These are phyloP conservation scores for Colostygia pectinataria DNA, from an alignment of 2,888 invertebrate species.

Conservation along the genomic window DNA sequence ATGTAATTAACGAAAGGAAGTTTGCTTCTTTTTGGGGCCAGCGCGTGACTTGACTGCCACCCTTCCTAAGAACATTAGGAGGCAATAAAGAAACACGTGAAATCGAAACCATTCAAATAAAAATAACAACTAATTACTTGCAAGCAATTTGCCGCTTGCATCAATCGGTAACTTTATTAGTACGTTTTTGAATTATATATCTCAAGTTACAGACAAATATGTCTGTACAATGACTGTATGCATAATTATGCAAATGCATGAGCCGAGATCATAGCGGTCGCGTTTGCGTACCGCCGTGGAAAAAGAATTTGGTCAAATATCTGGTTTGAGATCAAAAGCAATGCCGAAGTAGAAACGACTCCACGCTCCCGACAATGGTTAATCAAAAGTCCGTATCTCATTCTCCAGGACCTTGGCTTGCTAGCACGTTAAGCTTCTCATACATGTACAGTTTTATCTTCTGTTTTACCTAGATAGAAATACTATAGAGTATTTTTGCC, in stretches of 20 bases:
- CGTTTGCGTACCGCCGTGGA: constrained; percentile 23
- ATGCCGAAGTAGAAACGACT: constrained; percentile 48
- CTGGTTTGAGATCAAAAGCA: constrained; percentile 36
- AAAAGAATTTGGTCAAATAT: constrained; percentile 38
- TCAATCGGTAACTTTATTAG: constrained; percentile 12
- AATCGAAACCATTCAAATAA: constrained; percentile 51
- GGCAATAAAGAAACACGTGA: constrained; percentile 66
- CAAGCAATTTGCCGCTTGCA: constrained; percentile 5
- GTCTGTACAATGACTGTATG: constrained; percentile 31
- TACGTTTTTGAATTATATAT: constrained; percentile 4
- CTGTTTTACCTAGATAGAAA: too few species aligned
- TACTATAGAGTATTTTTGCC: too few species aligned
- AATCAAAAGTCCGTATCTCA: constrained; percentile 81
- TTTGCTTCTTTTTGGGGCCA: constrained; percentile 68
- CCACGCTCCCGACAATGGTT: constrained; percentile 72
- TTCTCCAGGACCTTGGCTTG: constrained; percentile 64
- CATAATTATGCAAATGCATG: constrained; percentile 46
- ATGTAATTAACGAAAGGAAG: constrained; percentile 73
- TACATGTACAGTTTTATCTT: too few species aligned
- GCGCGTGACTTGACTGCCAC: constrained; percentile 70
- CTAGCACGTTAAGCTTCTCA: too few species aligned
- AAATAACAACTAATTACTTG: constrained; percentile 41
- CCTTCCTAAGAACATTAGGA: constrained; percentile 59
- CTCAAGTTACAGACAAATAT: constrained; percentile 16
- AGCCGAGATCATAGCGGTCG: constrained; percentile 37